phyloP scores from a whole-genome alignment of 1,140 invertebrate species.

The Polypedilum pembai region DNA sequence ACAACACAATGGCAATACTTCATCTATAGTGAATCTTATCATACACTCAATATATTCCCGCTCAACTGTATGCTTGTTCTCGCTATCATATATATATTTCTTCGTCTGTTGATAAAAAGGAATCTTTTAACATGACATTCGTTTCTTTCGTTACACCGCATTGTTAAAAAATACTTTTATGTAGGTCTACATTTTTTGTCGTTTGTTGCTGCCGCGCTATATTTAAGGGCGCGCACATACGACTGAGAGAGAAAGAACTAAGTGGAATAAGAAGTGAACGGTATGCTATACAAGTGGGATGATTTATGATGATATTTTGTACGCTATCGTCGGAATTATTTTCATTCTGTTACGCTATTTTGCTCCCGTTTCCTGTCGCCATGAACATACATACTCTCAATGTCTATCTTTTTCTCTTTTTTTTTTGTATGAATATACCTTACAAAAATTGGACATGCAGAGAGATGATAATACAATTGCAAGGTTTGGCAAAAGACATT shows the following conservation, averaged over 20 bases:
- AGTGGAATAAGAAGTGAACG: not conserved
- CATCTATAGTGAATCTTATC: not conserved
- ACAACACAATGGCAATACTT: not conserved
- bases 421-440: too few relatives aligned
- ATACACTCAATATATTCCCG: not conserved
- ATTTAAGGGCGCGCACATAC: too few relatives aligned
- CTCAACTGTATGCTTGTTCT: not conserved
- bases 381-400: not conserved
- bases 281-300: not conserved
- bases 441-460: too few relatives aligned
- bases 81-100: not conserved
- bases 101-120: not conserved
- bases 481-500: too few relatives aligned
- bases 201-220: not conserved
- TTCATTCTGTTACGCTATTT: not conserved
- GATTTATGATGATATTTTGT: constrained; percentile 13
- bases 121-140: constrained; percentile 18
- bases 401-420: too few relatives aligned
- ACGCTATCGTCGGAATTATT: not conserved
- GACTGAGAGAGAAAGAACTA: too few relatives aligned
- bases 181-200: constrained; percentile 8
- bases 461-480: too few relatives aligned
- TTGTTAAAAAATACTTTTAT: not conserved
- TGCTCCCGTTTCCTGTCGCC: not conserved
- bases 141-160: not conserved